Conservation (phyloP, 1,140 invertebrate species). For the Drosophila sulfurigaster region DNA sequence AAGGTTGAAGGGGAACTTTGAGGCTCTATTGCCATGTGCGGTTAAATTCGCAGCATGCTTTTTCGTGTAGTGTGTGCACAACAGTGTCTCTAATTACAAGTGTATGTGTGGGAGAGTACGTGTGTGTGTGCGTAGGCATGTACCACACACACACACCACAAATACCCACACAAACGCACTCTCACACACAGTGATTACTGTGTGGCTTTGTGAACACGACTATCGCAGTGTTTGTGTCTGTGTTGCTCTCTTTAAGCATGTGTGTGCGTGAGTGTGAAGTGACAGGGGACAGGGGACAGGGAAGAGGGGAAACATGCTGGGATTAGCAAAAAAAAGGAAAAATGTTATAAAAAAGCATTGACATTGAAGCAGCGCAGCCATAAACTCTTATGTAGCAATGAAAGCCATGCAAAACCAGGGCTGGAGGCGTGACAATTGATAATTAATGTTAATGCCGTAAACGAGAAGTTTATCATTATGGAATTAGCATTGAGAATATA, state of each 20-base stretch:
- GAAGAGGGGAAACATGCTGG: conserved; percentile 17
- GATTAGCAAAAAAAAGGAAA: conserved; percentile 50
- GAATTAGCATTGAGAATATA: background rate
- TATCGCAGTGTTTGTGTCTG: conserved; percentile 1
- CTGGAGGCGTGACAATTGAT: conserved; percentile 1
- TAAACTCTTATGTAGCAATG: conserved; percentile 36
- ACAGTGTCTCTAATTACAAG: conserved; percentile 71
- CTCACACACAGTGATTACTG: conserved; percentile 21
- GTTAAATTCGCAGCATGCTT: conserved; percentile 44
- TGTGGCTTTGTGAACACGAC: conserved; percentile 7
- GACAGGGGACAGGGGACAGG: background rate
- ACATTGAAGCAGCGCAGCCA: conserved; percentile 51
- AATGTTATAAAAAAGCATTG: conserved; percentile 59
- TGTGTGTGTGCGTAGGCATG: background rate
- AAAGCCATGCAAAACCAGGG: conserved; percentile 19
- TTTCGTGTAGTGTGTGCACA: conserved; percentile 46
- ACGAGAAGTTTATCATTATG: too few species aligned
- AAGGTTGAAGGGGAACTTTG: conserved; percentile 19
- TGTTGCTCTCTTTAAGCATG: background rate
- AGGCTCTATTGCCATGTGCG: conserved; percentile 13
- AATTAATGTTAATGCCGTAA: conserved; percentile 6
- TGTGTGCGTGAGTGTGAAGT: background rate
- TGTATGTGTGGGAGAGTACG: conserved; percentile 27
- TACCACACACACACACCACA: conserved; percentile 23
- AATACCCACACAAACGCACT: conserved; percentile 36